Conservation (phyloP, 2,113 vertebrate species). For the Syngnathus floridae region DNA sequence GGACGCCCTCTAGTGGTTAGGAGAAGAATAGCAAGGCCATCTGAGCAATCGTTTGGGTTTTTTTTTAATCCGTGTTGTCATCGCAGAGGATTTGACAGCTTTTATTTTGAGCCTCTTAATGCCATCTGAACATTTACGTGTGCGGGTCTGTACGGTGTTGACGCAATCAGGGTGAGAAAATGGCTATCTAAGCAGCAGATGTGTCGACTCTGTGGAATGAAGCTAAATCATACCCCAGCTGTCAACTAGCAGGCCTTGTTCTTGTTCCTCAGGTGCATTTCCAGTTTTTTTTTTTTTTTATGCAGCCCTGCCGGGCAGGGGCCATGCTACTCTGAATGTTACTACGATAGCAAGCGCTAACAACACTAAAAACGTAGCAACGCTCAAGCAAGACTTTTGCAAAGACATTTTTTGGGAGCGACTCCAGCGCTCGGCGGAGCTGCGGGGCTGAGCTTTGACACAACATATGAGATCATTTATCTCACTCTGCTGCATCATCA, state of each 20-base stretch:
- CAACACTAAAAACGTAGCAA: background rate
- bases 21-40: background rate
- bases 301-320: no score
- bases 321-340: no score
- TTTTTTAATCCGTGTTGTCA: background rate
- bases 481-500: constrained; percentile 41
- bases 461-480: constrained; percentile 44
- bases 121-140: constrained; percentile 21
- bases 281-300: no score
- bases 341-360: background rate
- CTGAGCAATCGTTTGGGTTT: background rate
- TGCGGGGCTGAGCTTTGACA: constrained; percentile 3
- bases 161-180: constrained; percentile 31
- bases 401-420: no score
- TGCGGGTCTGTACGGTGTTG: constrained; percentile 15
- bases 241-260: no score
- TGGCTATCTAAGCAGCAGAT: constrained; percentile 25
- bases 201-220: background rate
- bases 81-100: background rate
- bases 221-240: no score
- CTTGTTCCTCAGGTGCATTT: no score
- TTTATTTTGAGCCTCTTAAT: constrained; percentile 5
- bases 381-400: background rate
- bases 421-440: constrained; percentile 5
- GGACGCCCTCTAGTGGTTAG: background rate